Base-by-base conservation (phyloP, 1,140 invertebrate species). In the Eumeta japonica region DNA sequence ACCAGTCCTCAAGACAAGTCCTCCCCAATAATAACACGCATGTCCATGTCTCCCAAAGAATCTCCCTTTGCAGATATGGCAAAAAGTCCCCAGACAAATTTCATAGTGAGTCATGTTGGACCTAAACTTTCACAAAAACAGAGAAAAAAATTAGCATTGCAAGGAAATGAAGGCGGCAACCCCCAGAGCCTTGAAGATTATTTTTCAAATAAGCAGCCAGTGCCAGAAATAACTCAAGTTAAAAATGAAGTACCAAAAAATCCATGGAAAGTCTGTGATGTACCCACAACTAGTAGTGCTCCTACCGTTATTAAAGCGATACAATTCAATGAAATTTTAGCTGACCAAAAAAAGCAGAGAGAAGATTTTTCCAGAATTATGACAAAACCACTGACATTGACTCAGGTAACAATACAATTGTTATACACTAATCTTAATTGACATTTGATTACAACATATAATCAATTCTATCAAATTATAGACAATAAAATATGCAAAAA, bases 71-170 rank as follows among this genome's bases (percentile, higher is more conserved):
- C 39, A 15, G 53, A 52, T 32, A 14, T 56, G 28, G 42, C 46
- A 29, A 46, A 49, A 18, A 60, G 58, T 34, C 55, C 58, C 11
- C 62, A 67, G 42, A 53, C 58, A 1, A 60, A 58, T 37, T 36
- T 75, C 10, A 46, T 67, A 27, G 64, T 76, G 30, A 72, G 52
- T 29, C 62, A 67, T 33, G 46, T 71, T 28, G 70, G 71, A 19
- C 67, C 72, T n/a, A 82, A 79, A 54, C 37, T 83, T 13, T 84
- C 81, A 5, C 82, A 84, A 46, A 84, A 83, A 41, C 80, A 83
- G 54, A 59, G 80, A 11, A 83, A 83, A 49, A 78, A 73, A 45
- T 47, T 79, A 17, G 68, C 67, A 1, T 50, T 65, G 37, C 61
- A 75, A 42, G 56, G 56, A 5, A 58, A 48, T 39, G 53, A 66